Conservation (phyloP, 2,797 vertebrate species). For the Megaceryle alcyon region DNA sequence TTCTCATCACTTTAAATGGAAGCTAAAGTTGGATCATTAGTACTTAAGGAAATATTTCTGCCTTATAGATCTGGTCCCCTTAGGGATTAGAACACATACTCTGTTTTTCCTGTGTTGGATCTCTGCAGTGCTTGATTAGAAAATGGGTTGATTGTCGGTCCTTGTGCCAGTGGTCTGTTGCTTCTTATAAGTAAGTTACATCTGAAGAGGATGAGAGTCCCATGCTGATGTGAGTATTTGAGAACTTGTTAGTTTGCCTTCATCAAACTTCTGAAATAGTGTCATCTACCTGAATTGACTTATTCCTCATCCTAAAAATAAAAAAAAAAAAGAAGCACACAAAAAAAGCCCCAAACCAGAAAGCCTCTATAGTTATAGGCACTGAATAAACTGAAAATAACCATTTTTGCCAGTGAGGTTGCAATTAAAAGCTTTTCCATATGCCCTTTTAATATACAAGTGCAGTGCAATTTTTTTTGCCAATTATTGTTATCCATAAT, state of each 20-base stretch:
- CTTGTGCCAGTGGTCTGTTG: background rate
- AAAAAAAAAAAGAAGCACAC: background rate
- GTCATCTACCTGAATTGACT: background rate
- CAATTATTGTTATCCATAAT: background rate
- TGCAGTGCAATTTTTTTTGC: background rate
- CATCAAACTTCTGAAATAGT: background rate
- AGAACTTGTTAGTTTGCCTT: background rate
- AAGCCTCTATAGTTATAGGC: background rate
- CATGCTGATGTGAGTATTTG: background rate
- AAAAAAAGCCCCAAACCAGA: background rate
- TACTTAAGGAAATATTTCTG: background rate
- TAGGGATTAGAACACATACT: background rate
- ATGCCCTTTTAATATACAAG: background rate
- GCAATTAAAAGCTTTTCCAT: background rate
- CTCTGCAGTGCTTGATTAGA: background rate
- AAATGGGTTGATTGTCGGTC: background rate
- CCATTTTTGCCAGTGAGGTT: background rate
- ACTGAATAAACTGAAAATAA: background rate
- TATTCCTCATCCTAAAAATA: background rate
- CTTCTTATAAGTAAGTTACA: background rate
- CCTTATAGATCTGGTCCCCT: background rate
- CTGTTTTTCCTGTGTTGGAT: background rate
- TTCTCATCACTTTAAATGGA: background rate
- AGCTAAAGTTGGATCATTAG: background rate
- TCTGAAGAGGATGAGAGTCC: background rate